Conservation (phyloP, 2,888 invertebrate species). For the Agonopterix arenella region DNA sequence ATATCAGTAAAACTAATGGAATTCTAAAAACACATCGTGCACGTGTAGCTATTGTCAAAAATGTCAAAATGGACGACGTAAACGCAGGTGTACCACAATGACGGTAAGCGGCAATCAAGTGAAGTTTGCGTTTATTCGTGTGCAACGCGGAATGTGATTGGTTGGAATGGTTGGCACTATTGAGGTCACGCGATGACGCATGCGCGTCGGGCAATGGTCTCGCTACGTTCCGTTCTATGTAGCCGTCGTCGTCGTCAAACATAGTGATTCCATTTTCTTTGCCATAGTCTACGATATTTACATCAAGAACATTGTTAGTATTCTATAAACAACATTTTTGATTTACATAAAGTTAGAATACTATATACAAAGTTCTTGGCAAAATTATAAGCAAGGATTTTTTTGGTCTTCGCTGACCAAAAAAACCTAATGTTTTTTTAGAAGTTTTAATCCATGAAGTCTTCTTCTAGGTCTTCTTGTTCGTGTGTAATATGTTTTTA, state of each 20-base stretch:
- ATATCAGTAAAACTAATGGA: background rate
- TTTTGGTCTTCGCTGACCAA: too few species aligned
- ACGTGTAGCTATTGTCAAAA: too few species aligned
- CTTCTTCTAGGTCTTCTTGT: too few species aligned
- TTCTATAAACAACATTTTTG: too few species aligned
- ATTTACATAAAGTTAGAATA: too few species aligned
- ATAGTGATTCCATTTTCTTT: too few species aligned
- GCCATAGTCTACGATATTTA: too few species aligned
- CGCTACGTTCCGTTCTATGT: slow-evolving; percentile 14
- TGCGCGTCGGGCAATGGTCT: background rate
- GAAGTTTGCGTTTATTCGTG: slow-evolving; percentile 5
- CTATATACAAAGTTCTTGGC: too few species aligned
- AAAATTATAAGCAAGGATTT: too few species aligned
- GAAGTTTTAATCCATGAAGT: background rate
- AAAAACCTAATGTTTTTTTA: too few species aligned
- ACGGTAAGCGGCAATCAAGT: background rate
- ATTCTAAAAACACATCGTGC: background rate
- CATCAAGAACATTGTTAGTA: too few species aligned
- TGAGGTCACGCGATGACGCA: background rate
- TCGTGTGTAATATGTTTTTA: background rate
- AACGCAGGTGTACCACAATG: slow-evolving; percentile 8
- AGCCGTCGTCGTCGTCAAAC: background rate
- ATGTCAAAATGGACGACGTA: slow-evolving; percentile 19
- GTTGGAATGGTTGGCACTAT: slow-evolving; percentile 8
- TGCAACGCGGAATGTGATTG: slow-evolving; percentile 3